Evolutionary conservation across 2,797 vertebrate genomes (phyloP), one percentile per base, ranked within the genome.

Genomic region (Myotis vivesi): DNA sequence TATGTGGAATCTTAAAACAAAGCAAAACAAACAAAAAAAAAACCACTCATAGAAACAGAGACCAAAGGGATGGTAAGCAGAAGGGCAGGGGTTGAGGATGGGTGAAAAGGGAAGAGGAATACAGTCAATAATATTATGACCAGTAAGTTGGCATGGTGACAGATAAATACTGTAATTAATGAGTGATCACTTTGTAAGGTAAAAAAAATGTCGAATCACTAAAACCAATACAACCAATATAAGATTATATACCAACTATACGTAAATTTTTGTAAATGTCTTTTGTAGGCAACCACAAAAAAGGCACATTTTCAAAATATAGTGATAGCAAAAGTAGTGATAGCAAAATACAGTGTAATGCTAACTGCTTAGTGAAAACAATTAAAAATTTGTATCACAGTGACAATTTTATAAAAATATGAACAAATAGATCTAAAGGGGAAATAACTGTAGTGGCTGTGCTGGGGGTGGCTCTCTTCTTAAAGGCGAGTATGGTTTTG

Each of bases 321-420:
- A 87, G 30, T 69, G 28, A 51, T 28, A 51, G 49, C 41, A 64
- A 86, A 94, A 49, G 33, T 1, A 87, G 30, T 69, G n/a, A 51
- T 28, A 51, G 49, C 49, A 64, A 86, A 95, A 53, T 51, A 51
- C 13, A 79, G 7, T 41, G 8, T 57, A 72, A 44, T 71, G 66
- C 38, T 87, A 95, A 89, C 41, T n/a, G 12, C n/a, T 95, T 89
- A 53, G 33, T 83, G 41, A 76, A 92, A 72, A 84, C 38, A 53
- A 49, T 49, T 57, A 83, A 77, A 49, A 91, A 72, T 72, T 51
- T 83, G 17, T 68, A 57, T 55, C 44, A 11, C 15, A 19, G 59
- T 6, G 33, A 76, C 23, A 80, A 77, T 87, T 77, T 64, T 69
- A 44, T n/a, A 23, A 83, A 94, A 68, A 10, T 76, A 44, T 62